These are phyloP conservation scores for Sarcophaga peregrina DNA, from an alignment of 1,140 invertebrate species.

Conservation along the genomic window DNA sequence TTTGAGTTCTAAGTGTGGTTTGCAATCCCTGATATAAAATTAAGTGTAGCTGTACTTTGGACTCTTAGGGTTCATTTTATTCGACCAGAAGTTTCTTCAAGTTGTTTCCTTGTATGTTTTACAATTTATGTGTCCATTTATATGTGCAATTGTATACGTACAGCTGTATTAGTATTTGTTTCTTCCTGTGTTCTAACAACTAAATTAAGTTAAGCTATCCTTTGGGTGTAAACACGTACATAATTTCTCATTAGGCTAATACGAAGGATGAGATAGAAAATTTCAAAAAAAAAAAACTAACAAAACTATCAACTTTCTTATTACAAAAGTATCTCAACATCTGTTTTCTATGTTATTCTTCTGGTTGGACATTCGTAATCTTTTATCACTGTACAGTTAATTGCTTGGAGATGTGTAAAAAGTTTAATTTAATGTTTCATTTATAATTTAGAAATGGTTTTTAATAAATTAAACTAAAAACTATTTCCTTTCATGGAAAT, in stretches of 20 bases:
- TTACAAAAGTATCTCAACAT: background rate
- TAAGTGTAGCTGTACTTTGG: background rate
- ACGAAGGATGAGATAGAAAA: background rate
- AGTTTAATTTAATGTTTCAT: too few species aligned
- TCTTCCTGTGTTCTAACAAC: background rate
- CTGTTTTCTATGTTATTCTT: background rate
- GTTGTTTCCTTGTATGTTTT: too few species aligned
- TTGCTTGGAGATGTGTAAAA: background rate
- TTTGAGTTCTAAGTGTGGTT: background rate
- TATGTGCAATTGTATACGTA: too few species aligned
- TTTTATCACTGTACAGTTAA: background rate
- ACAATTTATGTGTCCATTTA: too few species aligned
- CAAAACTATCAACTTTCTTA: background rate
- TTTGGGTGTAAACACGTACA: background rate
- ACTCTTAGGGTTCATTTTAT: background rate
- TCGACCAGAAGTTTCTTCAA: background rate
- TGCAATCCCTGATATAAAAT: too few species aligned
- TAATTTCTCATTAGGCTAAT: conserved; percentile 6
- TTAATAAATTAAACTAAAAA: too few species aligned
- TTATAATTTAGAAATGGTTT: too few species aligned
- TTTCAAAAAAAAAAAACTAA: background rate
- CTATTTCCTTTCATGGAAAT: too few species aligned
- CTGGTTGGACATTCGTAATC: background rate
- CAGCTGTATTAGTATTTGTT: too few species aligned
- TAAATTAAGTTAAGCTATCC: conserved; percentile 20